phyloP scores from a whole-genome alignment of 2,797 vertebrate species.

The Coendou prehensilis region DNA sequence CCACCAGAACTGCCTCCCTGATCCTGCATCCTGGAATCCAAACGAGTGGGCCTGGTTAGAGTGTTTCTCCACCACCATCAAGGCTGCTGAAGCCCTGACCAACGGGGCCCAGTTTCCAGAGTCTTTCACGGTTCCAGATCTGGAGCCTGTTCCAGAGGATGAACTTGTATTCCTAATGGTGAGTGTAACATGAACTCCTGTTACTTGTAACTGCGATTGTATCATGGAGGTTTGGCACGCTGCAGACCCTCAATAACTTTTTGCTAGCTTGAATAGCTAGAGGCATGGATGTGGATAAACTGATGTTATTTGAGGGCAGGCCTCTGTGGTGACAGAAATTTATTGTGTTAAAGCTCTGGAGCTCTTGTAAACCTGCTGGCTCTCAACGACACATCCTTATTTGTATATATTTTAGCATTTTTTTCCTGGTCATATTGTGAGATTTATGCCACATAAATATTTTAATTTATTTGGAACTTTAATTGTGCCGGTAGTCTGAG shows the following conservation, averaged over 20 bases:
- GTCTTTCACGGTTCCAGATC: slow-evolving; percentile 95
- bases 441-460: slow-evolving; percentile 37
- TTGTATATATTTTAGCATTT: slow-evolving; percentile 31
- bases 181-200: slow-evolving; percentile 15
- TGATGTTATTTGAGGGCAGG: not conserved
- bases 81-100: slow-evolving; percentile 96
- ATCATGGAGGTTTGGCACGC: not conserved
- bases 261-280: slow-evolving; percentile 24
- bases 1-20: slow-evolving; percentile 91
- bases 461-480: slow-evolving; percentile 46
- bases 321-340: not conserved
- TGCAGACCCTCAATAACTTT: not conserved
- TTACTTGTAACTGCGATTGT: not conserved
- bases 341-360: not conserved
- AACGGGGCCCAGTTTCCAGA: slow-evolving; percentile 95
- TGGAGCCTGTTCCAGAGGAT: slow-evolving; percentile 96
- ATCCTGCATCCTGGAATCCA: slow-evolving; percentile 93
- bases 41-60: slow-evolving; percentile 98
- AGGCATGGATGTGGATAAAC: not conserved
- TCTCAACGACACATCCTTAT: not conserved
- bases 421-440: slow-evolving; percentile 29
- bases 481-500: not conserved
- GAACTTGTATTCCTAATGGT: slow-evolving; percentile 96
- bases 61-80: slow-evolving; percentile 97
- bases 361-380: not conserved